Evolutionary conservation across 2,888 invertebrate genomes (phyloP).

Genomic region (Keiferia lycopersicella): DNA sequence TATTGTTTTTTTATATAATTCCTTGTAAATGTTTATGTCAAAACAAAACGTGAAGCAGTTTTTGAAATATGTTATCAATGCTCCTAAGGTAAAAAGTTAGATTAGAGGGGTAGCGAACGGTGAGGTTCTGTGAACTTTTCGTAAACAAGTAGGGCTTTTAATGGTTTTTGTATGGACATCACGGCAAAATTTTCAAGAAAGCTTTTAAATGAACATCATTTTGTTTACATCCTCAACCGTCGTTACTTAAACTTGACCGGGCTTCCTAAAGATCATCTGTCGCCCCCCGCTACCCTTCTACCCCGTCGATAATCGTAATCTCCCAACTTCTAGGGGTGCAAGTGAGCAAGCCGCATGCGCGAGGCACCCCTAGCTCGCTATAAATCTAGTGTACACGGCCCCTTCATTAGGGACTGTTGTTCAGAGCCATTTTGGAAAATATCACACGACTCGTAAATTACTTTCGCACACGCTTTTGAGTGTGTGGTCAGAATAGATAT

Average conservation of each 20-base stretch:
- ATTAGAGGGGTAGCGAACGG: too few species aligned
- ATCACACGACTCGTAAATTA: neutral
- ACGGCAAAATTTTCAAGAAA: too few species aligned
- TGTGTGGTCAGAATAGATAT: constrained; percentile 7
- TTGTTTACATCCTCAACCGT: neutral
- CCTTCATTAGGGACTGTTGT: constrained; percentile 8
- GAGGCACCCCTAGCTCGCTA: constrained; percentile 5
- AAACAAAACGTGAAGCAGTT: too few species aligned
- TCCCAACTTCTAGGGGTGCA: neutral
- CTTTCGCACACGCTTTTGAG: constrained; percentile 1
- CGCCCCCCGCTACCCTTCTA: neutral
- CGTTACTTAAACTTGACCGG: constrained; percentile 7
- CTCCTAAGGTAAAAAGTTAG: too few species aligned
- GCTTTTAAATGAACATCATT: neutral
- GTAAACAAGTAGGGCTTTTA: too few species aligned
- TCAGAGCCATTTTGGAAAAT: neutral
- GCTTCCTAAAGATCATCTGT: constrained; percentile 4
- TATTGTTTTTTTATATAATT: too few species aligned
- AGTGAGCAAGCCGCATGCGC: constrained; percentile 19
- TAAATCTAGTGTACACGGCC: constrained; percentile 7
- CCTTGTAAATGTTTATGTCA: too few species aligned
- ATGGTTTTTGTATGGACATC: too few species aligned
- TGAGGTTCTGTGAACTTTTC: too few species aligned
- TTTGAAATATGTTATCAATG: too few species aligned
- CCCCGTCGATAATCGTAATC: constrained; percentile 21